phyloP scores from a whole-genome alignment of 2,113 vertebrate genomes.

The Epinephelus fuscoguttatus region DNA sequence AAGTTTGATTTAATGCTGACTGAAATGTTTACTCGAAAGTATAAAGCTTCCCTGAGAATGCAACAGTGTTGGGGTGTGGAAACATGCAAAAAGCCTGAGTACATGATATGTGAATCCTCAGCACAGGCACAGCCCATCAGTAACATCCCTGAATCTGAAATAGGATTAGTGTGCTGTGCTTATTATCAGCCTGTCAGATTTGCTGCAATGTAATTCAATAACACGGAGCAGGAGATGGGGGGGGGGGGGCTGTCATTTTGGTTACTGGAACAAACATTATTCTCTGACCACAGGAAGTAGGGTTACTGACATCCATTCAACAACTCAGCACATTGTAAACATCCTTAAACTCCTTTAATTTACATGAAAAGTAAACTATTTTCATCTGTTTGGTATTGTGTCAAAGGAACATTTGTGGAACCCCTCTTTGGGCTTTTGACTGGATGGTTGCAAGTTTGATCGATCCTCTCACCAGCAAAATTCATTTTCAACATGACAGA shows the following conservation, averaged over 20 bases:
- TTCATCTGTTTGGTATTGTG: background rate
- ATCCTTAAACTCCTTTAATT: conserved; percentile 9
- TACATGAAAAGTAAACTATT: conserved; percentile 7
- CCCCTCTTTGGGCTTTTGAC: background rate
- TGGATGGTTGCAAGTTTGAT: background rate
- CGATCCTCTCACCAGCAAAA: background rate
- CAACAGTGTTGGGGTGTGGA: background rate
- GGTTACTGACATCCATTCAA: background rate
- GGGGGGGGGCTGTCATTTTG: background rate
- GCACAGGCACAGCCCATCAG: conserved; percentile 29
- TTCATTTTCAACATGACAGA: background rate
- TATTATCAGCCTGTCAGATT: conserved; percentile 49
- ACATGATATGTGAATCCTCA: conserved; percentile 19
- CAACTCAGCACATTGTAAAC: background rate
- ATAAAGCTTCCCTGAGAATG: background rate
- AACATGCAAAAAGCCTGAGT: background rate
- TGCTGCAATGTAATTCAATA: conserved; percentile 41
- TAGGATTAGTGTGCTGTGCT: conserved; percentile 39
- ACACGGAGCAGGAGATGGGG: conserved; percentile 12
- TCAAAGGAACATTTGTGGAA: background rate
- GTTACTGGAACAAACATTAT: background rate
- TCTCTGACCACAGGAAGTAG: conserved; percentile 8
- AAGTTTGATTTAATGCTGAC: conserved; percentile 19
- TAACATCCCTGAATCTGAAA: conserved; percentile 40
- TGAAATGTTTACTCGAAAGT: conserved; percentile 12